Conservation (phyloP, 2,888 invertebrate genomes). For the Parapristionchus giblindavisi region DNA sequence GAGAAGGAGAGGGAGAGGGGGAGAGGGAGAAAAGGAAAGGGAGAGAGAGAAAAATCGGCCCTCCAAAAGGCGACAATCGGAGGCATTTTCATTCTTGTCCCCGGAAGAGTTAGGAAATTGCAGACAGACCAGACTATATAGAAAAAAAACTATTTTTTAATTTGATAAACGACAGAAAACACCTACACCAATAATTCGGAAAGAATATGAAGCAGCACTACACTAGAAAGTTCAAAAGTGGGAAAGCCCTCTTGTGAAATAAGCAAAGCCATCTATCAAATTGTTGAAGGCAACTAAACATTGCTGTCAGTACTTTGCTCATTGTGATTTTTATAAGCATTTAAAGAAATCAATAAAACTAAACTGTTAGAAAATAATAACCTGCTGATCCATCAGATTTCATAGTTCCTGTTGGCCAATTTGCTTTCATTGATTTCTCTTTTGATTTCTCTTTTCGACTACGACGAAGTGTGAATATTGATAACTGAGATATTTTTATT, state of each 20-base stretch:
- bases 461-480: slow-evolving; percentile 53
- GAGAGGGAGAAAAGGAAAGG: neutral
- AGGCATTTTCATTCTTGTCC: slow-evolving; percentile 1
- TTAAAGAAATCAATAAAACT: no score
- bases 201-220: slow-evolving; percentile 1
- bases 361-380: neutral
- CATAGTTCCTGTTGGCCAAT: slow-evolving; percentile 12
- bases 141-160: no score
- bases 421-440: slow-evolving; percentile 41
- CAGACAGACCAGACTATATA: no score
- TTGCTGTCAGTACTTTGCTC: neutral
- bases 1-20: neutral
- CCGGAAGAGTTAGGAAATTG: no score
- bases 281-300: no score
- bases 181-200: neutral
- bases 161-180: no score
- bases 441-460: slow-evolving; percentile 53
- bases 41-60: no score
- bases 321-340: neutral
- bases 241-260: no score
- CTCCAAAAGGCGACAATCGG: no score
- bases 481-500: slow-evolving; percentile 34
- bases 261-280: no score
- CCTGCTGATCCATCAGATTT: slow-evolving; percentile 1
- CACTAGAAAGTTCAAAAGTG: no score